Conservation (phyloP, 2,113 vertebrate genomes). For the Lagenorhynchus albirostris region DNA sequence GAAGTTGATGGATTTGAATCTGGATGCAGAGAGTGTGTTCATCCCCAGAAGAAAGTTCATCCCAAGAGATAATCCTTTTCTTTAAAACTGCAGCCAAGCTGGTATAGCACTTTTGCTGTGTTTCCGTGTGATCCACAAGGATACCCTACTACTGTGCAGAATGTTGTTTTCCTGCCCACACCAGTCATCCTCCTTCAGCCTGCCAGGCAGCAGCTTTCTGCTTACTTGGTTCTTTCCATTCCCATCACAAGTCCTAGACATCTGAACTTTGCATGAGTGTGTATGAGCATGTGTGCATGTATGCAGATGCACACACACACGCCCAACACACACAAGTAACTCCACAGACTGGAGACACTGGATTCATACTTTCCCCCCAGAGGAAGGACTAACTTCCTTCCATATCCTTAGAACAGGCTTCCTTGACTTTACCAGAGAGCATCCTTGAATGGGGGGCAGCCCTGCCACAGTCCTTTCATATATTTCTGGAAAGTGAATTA, state of each 20-base stretch:
- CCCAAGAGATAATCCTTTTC: neutral
- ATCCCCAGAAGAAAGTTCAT: neutral
- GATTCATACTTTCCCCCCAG: neutral
- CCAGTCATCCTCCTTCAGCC: neutral
- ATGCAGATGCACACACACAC: rapidly evolving
- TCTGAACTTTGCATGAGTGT: neutral
- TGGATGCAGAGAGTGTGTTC: neutral
- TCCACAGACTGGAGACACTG: neutral
- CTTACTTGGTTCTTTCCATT: neutral
- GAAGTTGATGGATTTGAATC: neutral
- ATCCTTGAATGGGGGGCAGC: neutral
- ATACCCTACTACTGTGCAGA: rapidly evolving
- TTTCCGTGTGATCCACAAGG: neutral
- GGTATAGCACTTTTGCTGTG: neutral
- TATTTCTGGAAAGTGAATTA: neutral
- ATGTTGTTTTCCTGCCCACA: neutral
- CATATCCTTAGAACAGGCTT: neutral
- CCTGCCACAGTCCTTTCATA: neutral
- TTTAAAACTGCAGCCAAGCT: neutral
- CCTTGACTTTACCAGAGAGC: neutral
- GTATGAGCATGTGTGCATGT: neutral
- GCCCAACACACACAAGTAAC: neutral
- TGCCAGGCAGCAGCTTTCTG: neutral
- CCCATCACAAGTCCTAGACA: neutral
- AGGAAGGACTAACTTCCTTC: neutral